phyloP scores from a whole-genome alignment of 2,888 invertebrate genomes.

The Silvanus unidentatus region DNA sequence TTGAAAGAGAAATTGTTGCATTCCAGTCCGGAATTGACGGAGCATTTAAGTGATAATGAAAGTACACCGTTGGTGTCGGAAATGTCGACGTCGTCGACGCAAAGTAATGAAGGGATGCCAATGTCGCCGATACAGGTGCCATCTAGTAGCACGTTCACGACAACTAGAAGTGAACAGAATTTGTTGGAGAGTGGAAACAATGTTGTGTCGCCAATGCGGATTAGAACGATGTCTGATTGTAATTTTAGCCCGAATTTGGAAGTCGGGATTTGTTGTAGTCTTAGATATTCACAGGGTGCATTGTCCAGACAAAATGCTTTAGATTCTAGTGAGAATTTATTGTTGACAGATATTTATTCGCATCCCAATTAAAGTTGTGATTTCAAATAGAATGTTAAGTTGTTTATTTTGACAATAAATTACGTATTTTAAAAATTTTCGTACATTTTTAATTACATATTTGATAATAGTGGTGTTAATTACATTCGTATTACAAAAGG shows the following conservation, averaged over 20 bases:
- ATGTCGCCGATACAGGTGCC: constrained; percentile 30
- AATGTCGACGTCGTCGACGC: constrained; percentile 35
- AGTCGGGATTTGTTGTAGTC: constrained; percentile 30
- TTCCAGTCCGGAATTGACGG: constrained; percentile 39
- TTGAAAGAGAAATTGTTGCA: constrained; percentile 42
- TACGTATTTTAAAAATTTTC: too few species aligned
- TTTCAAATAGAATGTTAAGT: too few species aligned
- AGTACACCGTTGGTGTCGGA: constrained; percentile 60
- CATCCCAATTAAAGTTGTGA: constrained; percentile 34
- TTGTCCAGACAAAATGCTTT: constrained; percentile 39
- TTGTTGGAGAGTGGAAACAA: constrained; percentile 23
- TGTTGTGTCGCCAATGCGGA: constrained; percentile 17
- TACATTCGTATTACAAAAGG: too few species aligned
- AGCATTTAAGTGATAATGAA: constrained; percentile 55
- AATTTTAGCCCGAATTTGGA: constrained; percentile 26
- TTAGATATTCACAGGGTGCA: constrained; percentile 32
- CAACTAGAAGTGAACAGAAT: constrained; percentile 31
- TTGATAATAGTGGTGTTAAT: too few species aligned
- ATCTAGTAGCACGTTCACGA: constrained; percentile 21
- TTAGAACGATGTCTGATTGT: constrained; percentile 36
- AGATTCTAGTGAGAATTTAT: constrained; percentile 36
- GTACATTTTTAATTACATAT: too few species aligned
- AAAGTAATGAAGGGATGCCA: constrained; percentile 33
- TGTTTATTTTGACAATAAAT: too few species aligned
- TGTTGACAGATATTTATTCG: constrained; percentile 36